Evolutionary conservation across 2,888 invertebrate genomes (phyloP).

Genomic region (Sarcophaga caerulescens): DNA sequence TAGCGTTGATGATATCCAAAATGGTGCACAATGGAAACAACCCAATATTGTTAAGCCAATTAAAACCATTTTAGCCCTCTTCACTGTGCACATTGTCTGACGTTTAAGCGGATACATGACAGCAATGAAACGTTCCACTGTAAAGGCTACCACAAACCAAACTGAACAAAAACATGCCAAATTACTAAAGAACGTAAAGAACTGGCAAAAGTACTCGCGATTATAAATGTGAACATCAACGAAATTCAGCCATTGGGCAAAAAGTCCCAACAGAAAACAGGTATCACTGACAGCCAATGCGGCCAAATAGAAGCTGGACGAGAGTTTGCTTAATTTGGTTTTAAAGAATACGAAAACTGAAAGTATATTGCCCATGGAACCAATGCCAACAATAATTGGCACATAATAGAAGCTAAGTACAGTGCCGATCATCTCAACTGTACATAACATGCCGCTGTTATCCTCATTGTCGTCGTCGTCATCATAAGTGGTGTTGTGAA

Average conservation of each 20-base stretch:
- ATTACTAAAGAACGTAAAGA: constrained; percentile 87
- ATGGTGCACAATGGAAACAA: constrained; percentile 84
- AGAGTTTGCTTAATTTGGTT: constrained; percentile 87
- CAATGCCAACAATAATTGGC: constrained; percentile 86
- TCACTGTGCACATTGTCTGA: constrained; percentile 87
- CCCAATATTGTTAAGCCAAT: constrained; percentile 82
- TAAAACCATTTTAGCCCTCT: constrained; percentile 86
- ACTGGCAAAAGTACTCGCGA: constrained; percentile 85
- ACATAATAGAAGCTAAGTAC: constrained; percentile 84
- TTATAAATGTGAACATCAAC: constrained; percentile 84
- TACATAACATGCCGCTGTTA: constrained; percentile 73
- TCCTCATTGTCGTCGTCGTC: neutral
- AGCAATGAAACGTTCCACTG: constrained; percentile 91
- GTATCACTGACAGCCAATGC: constrained; percentile 90
- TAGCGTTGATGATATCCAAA: constrained; percentile 82
- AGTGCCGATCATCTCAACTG: constrained; percentile 75
- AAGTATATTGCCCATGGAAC: constrained; percentile 87
- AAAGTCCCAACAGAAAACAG: constrained; percentile 86
- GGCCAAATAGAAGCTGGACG: constrained; percentile 89
- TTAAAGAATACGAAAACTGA: constrained; percentile 88
- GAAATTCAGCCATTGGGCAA: constrained; percentile 86
- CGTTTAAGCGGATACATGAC: constrained; percentile 89
- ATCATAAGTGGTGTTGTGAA: constrained; percentile 23
- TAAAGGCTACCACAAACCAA: constrained; percentile 93
- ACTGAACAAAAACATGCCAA: constrained; percentile 89